Evolutionary conservation across 2,888 invertebrate genomes (phyloP), one percentile per base, ranked within the genome.

Genomic region (Neocrepidodera transversa): DNA sequence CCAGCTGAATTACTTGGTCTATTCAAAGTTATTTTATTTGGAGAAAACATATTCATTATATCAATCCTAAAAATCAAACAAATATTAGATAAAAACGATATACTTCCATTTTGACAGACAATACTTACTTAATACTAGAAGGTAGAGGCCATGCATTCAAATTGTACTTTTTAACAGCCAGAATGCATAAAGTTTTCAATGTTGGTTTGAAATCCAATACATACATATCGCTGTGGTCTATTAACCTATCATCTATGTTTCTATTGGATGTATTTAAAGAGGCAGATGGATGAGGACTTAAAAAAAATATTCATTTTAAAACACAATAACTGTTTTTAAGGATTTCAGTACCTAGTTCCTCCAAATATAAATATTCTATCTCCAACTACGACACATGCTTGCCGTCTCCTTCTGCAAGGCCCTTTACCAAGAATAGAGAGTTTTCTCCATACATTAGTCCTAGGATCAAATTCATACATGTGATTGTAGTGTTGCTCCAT

Each of bases 291-390:
- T 57, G 59, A 35, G 54, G 66, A 52, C 56, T 68, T 64, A 2
- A 68, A 26, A 54, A 58, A 35, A 32, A 47, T 43, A 43, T 45
- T 10, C 11, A 18, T 11, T 1, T 7, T 23, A 11, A 8, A 11
- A 28, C 8, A 14, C 16, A 26, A 45, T 8, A 26, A 26, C 2
- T 6, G 2, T 10, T 23, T 17, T 4, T 5, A 23, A 3, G 6
- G 6, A 23, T 23, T 23, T 23, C 1, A 58, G 73, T 79, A 91
- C 90, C 93, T 94, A 55, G 95, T 95, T 35, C 96, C 96, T 43
- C 95, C 95, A 82, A 96, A 96, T 55, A 95, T 81, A 78, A 87
- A 95, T 68, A 94, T 85, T 73, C 86, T 84, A 66, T 88, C 84
- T 10, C 84, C 86, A 69, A 90, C 85, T 42, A 91, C 82, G 71